Evolutionary conservation across 2,113 vertebrate genomes (phyloP).

Genomic region (Rhabdomys dilectus): DNA sequence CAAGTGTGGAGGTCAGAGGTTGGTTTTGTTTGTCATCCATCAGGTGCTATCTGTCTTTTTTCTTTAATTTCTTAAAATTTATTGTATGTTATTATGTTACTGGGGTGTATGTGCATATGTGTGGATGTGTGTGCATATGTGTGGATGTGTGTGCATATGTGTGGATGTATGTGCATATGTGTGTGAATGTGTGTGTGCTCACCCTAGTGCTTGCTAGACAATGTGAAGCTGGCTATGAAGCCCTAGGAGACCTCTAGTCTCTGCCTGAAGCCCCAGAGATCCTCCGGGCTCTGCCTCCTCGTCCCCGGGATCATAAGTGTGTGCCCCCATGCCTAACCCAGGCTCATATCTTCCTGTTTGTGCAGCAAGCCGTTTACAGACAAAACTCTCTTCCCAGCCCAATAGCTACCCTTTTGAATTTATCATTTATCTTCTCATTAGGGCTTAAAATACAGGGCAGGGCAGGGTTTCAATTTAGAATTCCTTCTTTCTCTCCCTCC

Average conservation of each 20-base stretch:
- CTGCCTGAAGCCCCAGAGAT: neutral
- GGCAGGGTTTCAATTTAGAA: neutral
- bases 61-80: neutral
- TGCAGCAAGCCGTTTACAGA: neutral
- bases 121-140: neutral
- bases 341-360: neutral
- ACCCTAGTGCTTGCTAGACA: neutral
- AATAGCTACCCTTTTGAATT: neutral
- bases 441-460: neutral
- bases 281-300: neutral
- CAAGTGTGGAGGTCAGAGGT: neutral
- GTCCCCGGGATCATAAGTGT: neutral
- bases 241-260: too few species aligned
- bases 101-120: neutral
- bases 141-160: neutral
- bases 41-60: neutral
- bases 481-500: neutral
- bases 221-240: neutral
- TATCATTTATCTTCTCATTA: neutral
- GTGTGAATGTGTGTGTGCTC: rapidly evolving
- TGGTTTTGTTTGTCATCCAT: neutral
- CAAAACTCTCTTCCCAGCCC: neutral
- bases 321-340: neutral
- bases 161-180: too few species aligned
- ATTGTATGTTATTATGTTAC: neutral